These are phyloP conservation scores for Pachycephus smyrnensis DNA, from an alignment of 2,888 invertebrate species.

Conservation along the genomic window DNA sequence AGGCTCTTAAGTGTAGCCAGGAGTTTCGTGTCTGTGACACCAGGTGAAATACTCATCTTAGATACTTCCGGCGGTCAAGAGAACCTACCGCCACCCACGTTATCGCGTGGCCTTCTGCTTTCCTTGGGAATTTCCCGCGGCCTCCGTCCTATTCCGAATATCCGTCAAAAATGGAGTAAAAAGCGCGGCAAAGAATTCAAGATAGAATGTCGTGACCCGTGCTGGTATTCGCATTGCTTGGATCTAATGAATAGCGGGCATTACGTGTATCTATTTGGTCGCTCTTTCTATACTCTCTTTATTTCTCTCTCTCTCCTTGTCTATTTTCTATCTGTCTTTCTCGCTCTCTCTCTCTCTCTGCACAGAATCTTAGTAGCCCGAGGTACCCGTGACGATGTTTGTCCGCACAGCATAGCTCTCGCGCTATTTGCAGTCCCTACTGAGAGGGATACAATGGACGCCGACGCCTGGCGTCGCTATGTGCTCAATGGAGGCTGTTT, in stretches of 20 bases:
- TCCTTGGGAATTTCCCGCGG: neutral
- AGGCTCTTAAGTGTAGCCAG: neutral
- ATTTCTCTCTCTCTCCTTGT: conserved; percentile 28
- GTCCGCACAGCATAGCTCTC: conserved; percentile 53
- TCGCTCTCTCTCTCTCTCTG: neutral
- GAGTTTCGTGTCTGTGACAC: neutral
- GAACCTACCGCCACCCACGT: neutral
- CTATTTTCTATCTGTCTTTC: neutral
- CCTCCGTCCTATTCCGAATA: neutral
- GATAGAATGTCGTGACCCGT: conserved; percentile 54
- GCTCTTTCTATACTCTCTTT: conserved; percentile 9
- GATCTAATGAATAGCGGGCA: conserved; percentile 59
- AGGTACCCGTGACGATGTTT: conserved; percentile 12
- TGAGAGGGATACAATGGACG: conserved; percentile 44
- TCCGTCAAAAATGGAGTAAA: neutral
- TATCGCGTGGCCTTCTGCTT: neutral
- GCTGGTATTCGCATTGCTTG: conserved; percentile 56
- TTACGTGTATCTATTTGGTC: conserved; percentile 20
- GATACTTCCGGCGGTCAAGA: neutral
- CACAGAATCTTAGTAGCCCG: neutral
- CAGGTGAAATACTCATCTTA: neutral
- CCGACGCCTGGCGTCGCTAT: conserved; percentile 48
- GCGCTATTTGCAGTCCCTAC: conserved; percentile 57
- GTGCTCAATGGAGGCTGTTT: conserved; percentile 37
- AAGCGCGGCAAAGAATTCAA: neutral